A percentile compares a stretch with the other conserved stretches of the same genome.
phyloP scores from a whole-genome alignment of 2,797 vertebrate species.

The Poeciliopsis turneri region DNA sequence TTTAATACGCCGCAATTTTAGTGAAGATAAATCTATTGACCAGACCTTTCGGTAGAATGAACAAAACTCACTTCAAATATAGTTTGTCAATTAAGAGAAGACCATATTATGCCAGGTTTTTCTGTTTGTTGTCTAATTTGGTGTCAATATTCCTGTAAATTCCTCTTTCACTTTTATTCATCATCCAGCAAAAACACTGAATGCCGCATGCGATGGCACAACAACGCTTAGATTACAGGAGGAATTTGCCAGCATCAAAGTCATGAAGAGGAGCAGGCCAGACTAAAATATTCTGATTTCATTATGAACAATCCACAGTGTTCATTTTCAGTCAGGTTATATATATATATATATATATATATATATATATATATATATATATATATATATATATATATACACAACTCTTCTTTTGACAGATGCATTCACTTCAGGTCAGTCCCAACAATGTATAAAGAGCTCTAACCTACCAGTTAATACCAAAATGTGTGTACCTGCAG shows the following conservation, averaged over 20 bases:
- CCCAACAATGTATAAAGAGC: neutral
- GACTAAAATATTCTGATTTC: neutral
- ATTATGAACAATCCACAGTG: neutral
- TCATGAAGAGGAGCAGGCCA: neutral
- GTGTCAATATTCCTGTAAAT: neutral
- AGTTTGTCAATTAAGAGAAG: neutral
- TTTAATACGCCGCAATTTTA: neutral
- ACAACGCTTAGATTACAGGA: neutral
- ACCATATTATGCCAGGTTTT: neutral
- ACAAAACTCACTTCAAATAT: neutral
- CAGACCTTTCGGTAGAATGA: neutral
- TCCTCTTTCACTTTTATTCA: neutral
- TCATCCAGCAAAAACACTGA: neutral
- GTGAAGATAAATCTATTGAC: neutral
- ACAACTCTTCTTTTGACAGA: neutral
- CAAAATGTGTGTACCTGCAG: neutral
- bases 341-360: too few species aligned
- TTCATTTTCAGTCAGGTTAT: neutral
- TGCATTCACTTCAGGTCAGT: neutral
- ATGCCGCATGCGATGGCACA: neutral
- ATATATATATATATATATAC: too few species aligned
- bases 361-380: too few species aligned
- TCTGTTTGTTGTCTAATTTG: neutral
- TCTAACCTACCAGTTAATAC: neutral
- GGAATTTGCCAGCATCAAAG: neutral